These are phyloP conservation scores for Fundulus diaphanus DNA, from an alignment of 2,797 vertebrate genomes.

Conservation along the genomic window DNA sequence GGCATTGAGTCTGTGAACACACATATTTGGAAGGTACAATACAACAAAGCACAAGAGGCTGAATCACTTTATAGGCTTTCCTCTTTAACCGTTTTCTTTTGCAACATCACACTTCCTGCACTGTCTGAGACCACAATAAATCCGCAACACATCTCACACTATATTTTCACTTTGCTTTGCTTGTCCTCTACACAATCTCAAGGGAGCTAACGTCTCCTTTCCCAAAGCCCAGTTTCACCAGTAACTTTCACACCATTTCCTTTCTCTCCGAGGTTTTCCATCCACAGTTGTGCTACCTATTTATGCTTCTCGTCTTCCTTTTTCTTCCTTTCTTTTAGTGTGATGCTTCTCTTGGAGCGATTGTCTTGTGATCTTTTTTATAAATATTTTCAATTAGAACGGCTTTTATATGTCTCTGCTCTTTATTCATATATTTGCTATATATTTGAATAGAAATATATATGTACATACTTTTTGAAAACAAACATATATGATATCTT, in stretches of 20 bases:
- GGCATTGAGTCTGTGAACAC: constrained; percentile 71
- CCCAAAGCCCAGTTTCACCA: constrained; percentile 52
- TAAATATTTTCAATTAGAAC: constrained; percentile 84
- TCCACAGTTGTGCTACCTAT: constrained; percentile 74
- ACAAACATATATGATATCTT: constrained; percentile 85
- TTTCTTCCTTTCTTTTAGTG: constrained; percentile 55
- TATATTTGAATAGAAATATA: constrained; percentile 90
- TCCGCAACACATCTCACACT: constrained; percentile 73
- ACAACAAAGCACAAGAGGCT: constrained; percentile 78
- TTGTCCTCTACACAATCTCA: constrained; percentile 70
- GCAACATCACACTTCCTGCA: constrained; percentile 71
- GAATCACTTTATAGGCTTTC: constrained; percentile 68
- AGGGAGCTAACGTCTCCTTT: constrained; percentile 49
- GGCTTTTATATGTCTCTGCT: constrained; percentile 83
- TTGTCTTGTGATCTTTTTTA: constrained; percentile 87
- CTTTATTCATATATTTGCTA: constrained; percentile 85
- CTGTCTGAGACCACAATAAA: constrained; percentile 68
- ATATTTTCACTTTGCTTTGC: constrained; percentile 71
- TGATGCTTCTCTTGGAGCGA: constrained; percentile 79
- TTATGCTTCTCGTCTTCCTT: constrained; percentile 54
- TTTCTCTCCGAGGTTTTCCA: constrained; percentile 46
- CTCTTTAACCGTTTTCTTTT: constrained; percentile 66
- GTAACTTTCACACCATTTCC: constrained; percentile 45
- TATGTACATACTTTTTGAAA: constrained; percentile 85
- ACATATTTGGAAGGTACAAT: constrained; percentile 74